These are phyloP conservation scores for Neoniphon sammara DNA, from an alignment of 2,797 vertebrate genomes.

Conservation along the genomic window DNA sequence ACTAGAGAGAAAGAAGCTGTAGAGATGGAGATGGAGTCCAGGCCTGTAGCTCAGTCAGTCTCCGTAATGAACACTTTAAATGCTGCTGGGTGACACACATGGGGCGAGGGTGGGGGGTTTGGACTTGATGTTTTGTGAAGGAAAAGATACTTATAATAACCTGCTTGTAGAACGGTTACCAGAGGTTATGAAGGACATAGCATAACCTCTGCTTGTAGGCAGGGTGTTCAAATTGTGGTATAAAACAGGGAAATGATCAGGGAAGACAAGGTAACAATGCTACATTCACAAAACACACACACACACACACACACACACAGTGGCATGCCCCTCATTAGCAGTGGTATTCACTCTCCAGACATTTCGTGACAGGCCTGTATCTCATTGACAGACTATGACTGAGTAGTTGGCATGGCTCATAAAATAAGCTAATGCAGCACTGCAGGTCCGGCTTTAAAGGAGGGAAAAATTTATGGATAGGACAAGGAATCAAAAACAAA, in stretches of 20 bases:
- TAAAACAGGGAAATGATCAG: slow-evolving; percentile 6
- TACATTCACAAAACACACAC: too few relatives aligned
- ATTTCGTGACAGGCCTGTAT: slow-evolving; percentile 20
- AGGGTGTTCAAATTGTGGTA: slow-evolving; percentile 10
- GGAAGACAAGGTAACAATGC: too few relatives aligned
- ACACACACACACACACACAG: not conserved
- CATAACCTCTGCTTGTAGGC: slow-evolving; percentile 9
- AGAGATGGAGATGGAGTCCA: slow-evolving; percentile 66
- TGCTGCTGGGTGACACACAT: slow-evolving; percentile 53
- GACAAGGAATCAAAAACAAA: slow-evolving; percentile 31
- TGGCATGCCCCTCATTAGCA: slow-evolving; percentile 47
- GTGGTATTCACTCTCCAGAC: slow-evolving; percentile 8
- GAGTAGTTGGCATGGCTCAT: not conserved
- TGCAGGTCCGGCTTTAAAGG: not conserved
- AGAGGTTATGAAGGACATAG: not conserved
- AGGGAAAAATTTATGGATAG: slow-evolving; percentile 1
- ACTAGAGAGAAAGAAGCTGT: slow-evolving; percentile 33
- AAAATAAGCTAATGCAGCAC: not conserved
- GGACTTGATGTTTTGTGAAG: slow-evolving; percentile 28
- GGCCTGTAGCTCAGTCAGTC: slow-evolving; percentile 57
- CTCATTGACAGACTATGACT: not conserved
- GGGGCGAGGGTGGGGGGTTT: slow-evolving; percentile 18
- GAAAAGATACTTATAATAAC: slow-evolving; percentile 14
- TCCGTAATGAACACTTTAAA: slow-evolving; percentile 68
- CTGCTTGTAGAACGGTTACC: slow-evolving; percentile 6